Conservation (phyloP, 2,888 invertebrate species). For the Unio pictorum region DNA sequence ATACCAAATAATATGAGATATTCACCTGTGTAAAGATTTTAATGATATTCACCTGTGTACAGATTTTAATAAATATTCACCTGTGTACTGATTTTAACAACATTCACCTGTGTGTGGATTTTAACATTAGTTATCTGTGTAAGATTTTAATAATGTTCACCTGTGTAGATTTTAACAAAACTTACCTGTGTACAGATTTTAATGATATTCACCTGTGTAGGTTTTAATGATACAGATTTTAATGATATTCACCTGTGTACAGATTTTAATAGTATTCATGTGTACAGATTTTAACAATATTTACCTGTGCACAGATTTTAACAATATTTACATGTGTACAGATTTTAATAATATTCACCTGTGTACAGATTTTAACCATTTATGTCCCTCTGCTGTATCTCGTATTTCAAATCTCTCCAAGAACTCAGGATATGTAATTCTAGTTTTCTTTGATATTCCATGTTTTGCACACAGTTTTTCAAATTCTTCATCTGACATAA, state of each 20-base stretch:
- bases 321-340: too few relatives aligned
- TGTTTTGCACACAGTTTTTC: conserved; percentile 62
- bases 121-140: conserved; percentile 62
- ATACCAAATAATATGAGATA: too few relatives aligned
- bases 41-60: too few relatives aligned
- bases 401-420: conserved; percentile 65
- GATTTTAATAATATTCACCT: conserved; percentile 38
- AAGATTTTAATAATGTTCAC: conserved; percentile 51
- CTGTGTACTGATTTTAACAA: conserved; percentile 68
- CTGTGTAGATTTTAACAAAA: too few relatives aligned
- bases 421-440: conserved; percentile 65
- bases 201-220: conserved; percentile 52
- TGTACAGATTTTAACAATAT: too few relatives aligned
- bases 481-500: conserved; percentile 63
- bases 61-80: conserved; percentile 28
- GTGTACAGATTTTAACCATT: conserved; percentile 68
- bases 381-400: conserved; percentile 66
- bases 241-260: conserved; percentile 68
- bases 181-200: too few relatives aligned
- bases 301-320: too few relatives aligned
- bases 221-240: conserved; percentile 44
- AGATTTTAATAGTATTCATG: conserved; percentile 44
- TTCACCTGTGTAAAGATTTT: too few relatives aligned
- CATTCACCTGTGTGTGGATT: conserved; percentile 65
- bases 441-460: conserved; percentile 50